Evolutionary conservation across 2,113 vertebrate species (phyloP).

Genomic region (Callospermophilus lateralis): DNA sequence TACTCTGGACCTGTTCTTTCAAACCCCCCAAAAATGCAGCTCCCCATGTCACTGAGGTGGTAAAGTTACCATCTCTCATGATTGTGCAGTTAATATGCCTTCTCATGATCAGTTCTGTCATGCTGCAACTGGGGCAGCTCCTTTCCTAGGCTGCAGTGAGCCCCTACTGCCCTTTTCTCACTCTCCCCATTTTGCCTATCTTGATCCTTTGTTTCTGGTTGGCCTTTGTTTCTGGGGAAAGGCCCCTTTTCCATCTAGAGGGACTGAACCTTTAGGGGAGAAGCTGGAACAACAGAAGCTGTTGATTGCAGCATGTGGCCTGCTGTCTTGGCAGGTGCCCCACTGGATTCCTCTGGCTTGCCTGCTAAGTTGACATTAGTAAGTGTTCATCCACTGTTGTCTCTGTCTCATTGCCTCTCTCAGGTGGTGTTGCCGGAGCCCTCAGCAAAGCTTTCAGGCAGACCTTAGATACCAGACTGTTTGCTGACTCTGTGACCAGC

Average conservation of each 20-base stretch:
- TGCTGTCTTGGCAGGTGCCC: background rate
- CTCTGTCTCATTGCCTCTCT: background rate
- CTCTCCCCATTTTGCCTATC: background rate
- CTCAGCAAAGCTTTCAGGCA: background rate
- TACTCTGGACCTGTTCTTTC: background rate
- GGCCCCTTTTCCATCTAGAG: background rate
- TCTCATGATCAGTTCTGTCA: background rate
- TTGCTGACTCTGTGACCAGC: background rate
- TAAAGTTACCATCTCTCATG: slow-evolving; percentile 39
- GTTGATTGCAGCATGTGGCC: slow-evolving; percentile 2
- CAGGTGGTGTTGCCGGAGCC: background rate
- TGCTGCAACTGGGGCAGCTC: background rate
- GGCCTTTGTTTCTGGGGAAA: background rate
- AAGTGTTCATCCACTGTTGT: background rate
- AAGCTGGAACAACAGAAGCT: background rate
- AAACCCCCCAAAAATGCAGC: background rate
- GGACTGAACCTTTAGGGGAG: background rate
- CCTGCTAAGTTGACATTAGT: background rate
- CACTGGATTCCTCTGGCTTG: background rate
- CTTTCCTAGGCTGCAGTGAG: background rate
- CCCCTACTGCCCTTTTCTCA: background rate
- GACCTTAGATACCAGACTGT: background rate
- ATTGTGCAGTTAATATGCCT: slow-evolving; percentile 45
- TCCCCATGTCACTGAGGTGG: background rate
- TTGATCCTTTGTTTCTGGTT: slow-evolving; percentile 48